Evolutionary conservation across 2,797 vertebrate genomes (phyloP).

Genomic region (Ctenopoma multispine): DNA sequence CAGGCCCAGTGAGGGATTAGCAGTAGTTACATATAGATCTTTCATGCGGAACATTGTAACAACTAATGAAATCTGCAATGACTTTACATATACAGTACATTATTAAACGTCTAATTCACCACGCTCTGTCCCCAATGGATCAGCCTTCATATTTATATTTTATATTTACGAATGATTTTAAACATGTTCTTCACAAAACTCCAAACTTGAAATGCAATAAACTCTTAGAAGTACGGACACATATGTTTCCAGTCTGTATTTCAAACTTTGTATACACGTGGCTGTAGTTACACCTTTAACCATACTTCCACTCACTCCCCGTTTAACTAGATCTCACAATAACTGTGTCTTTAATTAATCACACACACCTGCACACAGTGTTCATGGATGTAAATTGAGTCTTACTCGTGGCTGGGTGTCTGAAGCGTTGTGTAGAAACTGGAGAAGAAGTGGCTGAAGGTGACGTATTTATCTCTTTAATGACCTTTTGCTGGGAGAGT

Average conservation of each 20-base stretch:
- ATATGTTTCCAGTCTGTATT: neutral
- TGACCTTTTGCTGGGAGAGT: too few relatives aligned
- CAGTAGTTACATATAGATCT: constrained; percentile 57
- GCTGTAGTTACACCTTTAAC: neutral
- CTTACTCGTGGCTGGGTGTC: neutral
- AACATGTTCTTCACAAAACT: neutral
- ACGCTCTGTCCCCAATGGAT: constrained; percentile 16
- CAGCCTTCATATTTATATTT: neutral
- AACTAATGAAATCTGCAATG: constrained; percentile 17
- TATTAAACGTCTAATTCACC: constrained; percentile 17
- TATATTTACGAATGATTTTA: neutral
- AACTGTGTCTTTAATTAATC: too few relatives aligned
- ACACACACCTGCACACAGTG: neutral
- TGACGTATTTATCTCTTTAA: constrained; percentile 9
- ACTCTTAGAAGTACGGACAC: neutral
- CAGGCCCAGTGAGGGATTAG: constrained; percentile 59
- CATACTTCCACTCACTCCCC: neutral
- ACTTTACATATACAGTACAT: neutral
- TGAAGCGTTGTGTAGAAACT: neutral
- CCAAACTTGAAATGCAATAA: neutral
- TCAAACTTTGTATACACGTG: neutral
- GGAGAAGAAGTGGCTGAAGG: neutral
- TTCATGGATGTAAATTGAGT: neutral
- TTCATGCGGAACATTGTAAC: constrained; percentile 53
- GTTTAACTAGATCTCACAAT: neutral